Percentiles rank a stretch among this genome's conserved stretches.
Evolutionary conservation across 2,888 invertebrate genomes (phyloP).

Genomic region (Phengaris alcon): DNA sequence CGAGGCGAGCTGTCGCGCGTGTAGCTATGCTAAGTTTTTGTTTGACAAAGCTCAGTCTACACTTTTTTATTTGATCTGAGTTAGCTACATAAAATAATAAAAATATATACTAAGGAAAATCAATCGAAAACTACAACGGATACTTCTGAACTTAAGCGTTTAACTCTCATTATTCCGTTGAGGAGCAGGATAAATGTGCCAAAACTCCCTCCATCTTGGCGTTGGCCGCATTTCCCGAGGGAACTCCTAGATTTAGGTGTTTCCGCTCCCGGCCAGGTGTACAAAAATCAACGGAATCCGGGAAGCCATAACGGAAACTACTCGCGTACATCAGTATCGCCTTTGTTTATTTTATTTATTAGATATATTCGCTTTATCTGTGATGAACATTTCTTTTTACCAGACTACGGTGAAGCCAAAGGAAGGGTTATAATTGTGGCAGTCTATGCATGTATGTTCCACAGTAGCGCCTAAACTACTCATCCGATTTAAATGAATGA

Average conservation of each 20-base stretch:
- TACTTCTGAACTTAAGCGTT: slow-evolving; percentile 56
- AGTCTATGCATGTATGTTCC: too few relatives aligned
- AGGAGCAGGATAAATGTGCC: slow-evolving; percentile 52
- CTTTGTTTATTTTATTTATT: not conserved
- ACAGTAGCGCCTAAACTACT: too few relatives aligned
- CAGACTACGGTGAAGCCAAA: too few relatives aligned
- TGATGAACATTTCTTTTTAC: too few relatives aligned
- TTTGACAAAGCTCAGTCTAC: too few relatives aligned
- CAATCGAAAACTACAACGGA: slow-evolving; percentile 44
- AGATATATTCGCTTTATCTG: not conserved
- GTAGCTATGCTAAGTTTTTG: too few relatives aligned
- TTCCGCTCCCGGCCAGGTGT: slow-evolving; percentile 47
- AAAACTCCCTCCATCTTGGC: slow-evolving; percentile 45
- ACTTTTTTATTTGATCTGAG: too few relatives aligned
- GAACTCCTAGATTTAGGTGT: slow-evolving; percentile 53
- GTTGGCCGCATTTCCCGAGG: slow-evolving; percentile 42
- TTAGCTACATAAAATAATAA: too few relatives aligned
- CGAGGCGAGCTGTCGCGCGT: too few relatives aligned
- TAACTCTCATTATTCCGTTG: slow-evolving; percentile 53
- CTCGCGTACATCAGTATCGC: slow-evolving; percentile 32
- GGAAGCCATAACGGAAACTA: slow-evolving; percentile 60
- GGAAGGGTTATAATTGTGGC: too few relatives aligned
- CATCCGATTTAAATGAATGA: too few relatives aligned
- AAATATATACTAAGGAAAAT: not conserved
- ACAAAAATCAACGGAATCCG: slow-evolving; percentile 46